Percentiles rank a stretch among this genome's conserved stretches.
Evolutionary conservation across 2,113 vertebrate species (phyloP).

Genomic region (Microcebus murinus): DNA sequence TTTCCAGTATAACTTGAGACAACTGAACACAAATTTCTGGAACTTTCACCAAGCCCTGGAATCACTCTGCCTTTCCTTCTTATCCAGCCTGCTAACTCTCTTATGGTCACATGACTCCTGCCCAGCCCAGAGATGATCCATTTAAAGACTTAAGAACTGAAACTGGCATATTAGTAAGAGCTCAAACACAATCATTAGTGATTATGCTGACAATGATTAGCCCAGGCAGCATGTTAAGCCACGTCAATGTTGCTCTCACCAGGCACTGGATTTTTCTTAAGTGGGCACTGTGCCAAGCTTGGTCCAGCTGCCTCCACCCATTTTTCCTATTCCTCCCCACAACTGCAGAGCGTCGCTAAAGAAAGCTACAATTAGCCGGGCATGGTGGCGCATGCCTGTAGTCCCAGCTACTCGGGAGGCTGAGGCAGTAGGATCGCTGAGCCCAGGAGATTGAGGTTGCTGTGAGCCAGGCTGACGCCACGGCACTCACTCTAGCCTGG

Average conservation of each 20-base stretch:
- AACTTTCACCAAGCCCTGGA: background rate
- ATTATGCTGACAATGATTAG: background rate
- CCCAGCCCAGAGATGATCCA: background rate
- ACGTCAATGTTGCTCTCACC: background rate
- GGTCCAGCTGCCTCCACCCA: background rate
- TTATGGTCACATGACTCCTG: background rate
- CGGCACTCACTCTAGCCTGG: too few species aligned
- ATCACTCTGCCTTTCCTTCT: background rate
- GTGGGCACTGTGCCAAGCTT: background rate
- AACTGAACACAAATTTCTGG: background rate
- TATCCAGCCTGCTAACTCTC: background rate
- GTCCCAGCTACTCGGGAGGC: too few species aligned
- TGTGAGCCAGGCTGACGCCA: too few species aligned
- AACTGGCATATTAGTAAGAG: background rate
- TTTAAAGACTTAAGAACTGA: background rate
- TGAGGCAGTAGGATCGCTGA: too few species aligned
- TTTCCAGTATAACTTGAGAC: background rate
- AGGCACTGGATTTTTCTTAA: background rate
- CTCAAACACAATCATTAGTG: background rate
- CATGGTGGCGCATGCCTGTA: too few species aligned
- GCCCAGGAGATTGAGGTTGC: too few species aligned
- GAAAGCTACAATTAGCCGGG: too few species aligned
- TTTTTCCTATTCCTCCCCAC: background rate
- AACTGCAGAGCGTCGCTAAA: background rate
- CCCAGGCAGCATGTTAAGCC: background rate